phyloP scores from a whole-genome alignment of 2,888 invertebrate species.

The Tortricodes alternella region DNA sequence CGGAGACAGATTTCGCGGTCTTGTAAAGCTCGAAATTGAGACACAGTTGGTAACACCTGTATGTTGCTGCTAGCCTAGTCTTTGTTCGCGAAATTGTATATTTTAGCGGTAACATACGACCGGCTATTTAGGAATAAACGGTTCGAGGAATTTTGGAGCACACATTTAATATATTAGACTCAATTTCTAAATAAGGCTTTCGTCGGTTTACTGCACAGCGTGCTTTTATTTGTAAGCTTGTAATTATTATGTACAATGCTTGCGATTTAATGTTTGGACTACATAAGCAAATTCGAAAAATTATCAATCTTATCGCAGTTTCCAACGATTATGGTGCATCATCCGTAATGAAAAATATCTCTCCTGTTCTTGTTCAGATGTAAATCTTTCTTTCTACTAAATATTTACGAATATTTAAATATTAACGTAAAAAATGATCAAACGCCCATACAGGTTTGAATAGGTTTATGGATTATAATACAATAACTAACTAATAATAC shows the following conservation, averaged over 20 bases:
- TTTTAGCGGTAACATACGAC: constrained; percentile 30
- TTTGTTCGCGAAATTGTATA: constrained; percentile 32
- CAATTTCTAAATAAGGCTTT: constrained; percentile 1
- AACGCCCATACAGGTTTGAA: too few species aligned
- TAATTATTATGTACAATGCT: too few species aligned
- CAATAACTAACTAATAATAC: not conserved
- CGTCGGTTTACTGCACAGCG: not conserved
- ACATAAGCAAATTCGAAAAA: too few species aligned
- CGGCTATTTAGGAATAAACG: constrained; percentile 27
- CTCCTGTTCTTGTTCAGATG: too few species aligned
- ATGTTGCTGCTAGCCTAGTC: constrained; percentile 30
- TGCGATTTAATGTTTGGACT: too few species aligned
- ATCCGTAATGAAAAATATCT: too few species aligned
- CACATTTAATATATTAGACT: constrained; percentile 2
- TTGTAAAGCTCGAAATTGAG: constrained; percentile 56
- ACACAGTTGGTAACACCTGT: constrained; percentile 54
- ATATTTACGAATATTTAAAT: not conserved
- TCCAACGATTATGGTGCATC: too few species aligned
- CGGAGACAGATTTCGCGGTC: constrained; percentile 69
- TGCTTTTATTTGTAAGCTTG: too few species aligned
- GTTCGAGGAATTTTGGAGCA: constrained; percentile 16
- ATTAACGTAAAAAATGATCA: too few species aligned
- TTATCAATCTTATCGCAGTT: too few species aligned
- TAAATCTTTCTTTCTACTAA: not conserved
- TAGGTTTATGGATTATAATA: too few species aligned